A percentile compares a stretch with the other conserved stretches of the same genome.
Conservation (phyloP, 1,140 invertebrate species). For the Copidosoma floridanum region DNA sequence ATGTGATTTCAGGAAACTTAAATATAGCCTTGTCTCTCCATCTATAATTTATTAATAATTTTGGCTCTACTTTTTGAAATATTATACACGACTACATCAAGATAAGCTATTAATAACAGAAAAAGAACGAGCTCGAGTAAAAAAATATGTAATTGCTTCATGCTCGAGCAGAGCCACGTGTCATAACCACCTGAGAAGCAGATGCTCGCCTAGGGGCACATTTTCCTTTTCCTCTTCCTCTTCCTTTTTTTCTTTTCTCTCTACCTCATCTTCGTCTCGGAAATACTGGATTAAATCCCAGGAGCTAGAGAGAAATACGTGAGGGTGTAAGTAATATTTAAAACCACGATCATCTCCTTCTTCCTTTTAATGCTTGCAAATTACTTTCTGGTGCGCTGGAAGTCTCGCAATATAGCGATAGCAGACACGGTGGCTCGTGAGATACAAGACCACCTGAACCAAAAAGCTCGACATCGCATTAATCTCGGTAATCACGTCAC, state of each 20-base stretch:
- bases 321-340: slow-evolving; percentile 48
- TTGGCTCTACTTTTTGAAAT: no score
- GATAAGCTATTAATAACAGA: no score
- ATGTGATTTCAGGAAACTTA: no score
- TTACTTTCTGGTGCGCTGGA: slow-evolving; percentile 42
- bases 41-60: no score
- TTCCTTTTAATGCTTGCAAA: slow-evolving; percentile 37
- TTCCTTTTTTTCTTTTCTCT: no score
- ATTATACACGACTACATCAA: no score
- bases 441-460: slow-evolving; percentile 41
- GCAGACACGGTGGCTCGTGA: slow-evolving; percentile 39
- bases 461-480: slow-evolving; percentile 45
- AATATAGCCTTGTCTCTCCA: no score
- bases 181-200: slow-evolving; percentile 21
- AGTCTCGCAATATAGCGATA: slow-evolving; percentile 11
- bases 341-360: slow-evolving; percentile 28
- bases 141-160: no score
- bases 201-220: slow-evolving; percentile 16
- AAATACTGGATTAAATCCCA: no score
- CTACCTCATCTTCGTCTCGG: no score
- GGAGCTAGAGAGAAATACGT: no score
- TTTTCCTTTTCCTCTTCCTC: not conserved
- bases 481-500: slow-evolving; percentile 52
- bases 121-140: no score
- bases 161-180: slow-evolving; percentile 2